phyloP scores from a whole-genome alignment of 2,113 vertebrate species.

The Catharus fuscescens region DNA sequence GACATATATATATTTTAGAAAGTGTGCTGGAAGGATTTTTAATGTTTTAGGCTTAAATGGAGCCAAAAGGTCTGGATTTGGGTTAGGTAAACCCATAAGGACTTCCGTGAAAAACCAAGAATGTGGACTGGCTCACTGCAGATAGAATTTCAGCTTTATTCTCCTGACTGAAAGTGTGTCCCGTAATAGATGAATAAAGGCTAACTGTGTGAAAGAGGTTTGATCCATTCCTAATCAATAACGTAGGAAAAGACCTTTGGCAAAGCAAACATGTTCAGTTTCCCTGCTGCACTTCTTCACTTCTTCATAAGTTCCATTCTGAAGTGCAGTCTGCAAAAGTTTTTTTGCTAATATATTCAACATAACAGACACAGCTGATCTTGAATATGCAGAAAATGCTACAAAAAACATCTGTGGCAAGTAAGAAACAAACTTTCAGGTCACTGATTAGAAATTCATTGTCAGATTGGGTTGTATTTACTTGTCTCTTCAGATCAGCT shows the following conservation, averaged over 20 bases:
- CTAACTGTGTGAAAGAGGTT: neutral
- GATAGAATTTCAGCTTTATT: neutral
- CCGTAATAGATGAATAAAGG: neutral
- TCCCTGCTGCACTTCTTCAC: neutral
- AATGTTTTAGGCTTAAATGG: neutral
- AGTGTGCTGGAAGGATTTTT: neutral
- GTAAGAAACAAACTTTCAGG: neutral
- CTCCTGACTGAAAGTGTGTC: neutral
- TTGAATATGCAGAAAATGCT: slow-evolving; percentile 23
- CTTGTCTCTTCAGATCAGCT: neutral
- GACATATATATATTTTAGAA: neutral
- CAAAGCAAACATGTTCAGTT: neutral
- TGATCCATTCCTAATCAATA: neutral
- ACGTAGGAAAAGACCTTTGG: neutral
- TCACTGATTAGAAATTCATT: slow-evolving; percentile 43
- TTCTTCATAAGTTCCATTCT: neutral
- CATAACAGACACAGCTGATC: slow-evolving; percentile 2
- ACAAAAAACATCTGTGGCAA: slow-evolving; percentile 12
- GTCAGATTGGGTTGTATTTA: neutral
- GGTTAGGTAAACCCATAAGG: neutral
- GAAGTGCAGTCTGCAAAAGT: neutral
- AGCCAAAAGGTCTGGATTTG: neutral
- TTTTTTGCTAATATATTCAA: neutral
- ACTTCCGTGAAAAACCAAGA: neutral
- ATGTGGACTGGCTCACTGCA: neutral